Conservation (phyloP, 2,888 invertebrate genomes). For the Lasioglossum oenotherae region DNA sequence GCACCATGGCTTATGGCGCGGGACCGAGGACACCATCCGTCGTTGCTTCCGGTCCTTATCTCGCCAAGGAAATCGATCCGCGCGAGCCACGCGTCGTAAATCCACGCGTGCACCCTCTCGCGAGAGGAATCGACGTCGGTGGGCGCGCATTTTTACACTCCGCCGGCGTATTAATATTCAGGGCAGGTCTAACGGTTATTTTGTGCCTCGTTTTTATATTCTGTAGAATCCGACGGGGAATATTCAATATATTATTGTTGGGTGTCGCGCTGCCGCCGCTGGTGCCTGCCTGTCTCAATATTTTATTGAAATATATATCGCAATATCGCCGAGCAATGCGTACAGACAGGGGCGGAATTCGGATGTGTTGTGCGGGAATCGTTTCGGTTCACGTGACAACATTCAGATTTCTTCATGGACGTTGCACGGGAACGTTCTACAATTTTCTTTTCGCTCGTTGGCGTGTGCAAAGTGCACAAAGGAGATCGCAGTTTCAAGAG, state of each 20-base stretch:
- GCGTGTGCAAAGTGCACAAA: neutral
- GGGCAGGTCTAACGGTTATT: conserved; percentile 74
- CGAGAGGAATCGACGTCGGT: neutral
- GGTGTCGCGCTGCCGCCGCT: conserved; percentile 57
- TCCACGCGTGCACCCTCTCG: conserved; percentile 11
- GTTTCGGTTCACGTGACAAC: conserved; percentile 53
- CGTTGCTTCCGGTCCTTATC: neutral
- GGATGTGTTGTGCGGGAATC: conserved; percentile 53
- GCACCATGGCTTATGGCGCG: neutral
- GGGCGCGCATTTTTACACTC: conserved; percentile 46
- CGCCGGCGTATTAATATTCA: conserved; percentile 76
- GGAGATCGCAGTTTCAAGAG: neutral
- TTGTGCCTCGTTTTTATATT: conserved; percentile 74
- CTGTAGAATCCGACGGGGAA: conserved; percentile 70
- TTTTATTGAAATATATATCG: conserved; percentile 80
- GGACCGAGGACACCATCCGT: conserved; percentile 15
- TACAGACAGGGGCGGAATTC: conserved; percentile 66
- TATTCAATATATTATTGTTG: conserved; percentile 78
- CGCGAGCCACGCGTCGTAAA: conserved; percentile 31
- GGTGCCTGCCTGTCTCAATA: conserved; percentile 76
- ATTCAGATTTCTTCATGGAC: neutral
- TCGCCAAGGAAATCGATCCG: conserved; percentile 29
- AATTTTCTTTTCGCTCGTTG: neutral
- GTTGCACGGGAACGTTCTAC: neutral
- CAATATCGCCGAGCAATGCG: conserved; percentile 69